Percentiles rank a stretch among this genome's conserved stretches.
Conservation (phyloP, 2,888 invertebrate species). For the Cosmia pyralina region DNA sequence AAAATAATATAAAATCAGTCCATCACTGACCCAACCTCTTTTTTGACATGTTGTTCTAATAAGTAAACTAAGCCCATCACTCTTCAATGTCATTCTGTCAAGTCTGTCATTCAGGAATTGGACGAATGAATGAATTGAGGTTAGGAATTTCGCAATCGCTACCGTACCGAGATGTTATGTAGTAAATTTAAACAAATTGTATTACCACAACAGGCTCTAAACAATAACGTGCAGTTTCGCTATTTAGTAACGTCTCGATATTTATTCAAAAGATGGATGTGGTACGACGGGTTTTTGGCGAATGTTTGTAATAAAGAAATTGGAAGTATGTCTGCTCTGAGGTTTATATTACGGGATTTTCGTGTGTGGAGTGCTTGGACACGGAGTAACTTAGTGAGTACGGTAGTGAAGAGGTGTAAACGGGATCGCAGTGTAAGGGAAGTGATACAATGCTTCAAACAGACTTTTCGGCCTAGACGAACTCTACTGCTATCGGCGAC, state of each 20-base stretch:
- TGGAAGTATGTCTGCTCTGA: slow-evolving; percentile 76
- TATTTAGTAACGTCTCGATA: slow-evolving; percentile 68
- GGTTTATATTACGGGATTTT: slow-evolving; percentile 80
- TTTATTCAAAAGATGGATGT: slow-evolving; percentile 72
- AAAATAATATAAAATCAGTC: no score
- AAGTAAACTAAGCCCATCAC: slow-evolving; percentile 26
- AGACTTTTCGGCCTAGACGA: slow-evolving; percentile 78
- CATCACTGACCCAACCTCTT: neutral
- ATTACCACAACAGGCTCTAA: slow-evolving; percentile 66
- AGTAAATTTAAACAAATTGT: slow-evolving; percentile 77
- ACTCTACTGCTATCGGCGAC: slow-evolving; percentile 83
- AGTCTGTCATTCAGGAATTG: slow-evolving; percentile 14
- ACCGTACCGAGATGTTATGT: slow-evolving; percentile 79
- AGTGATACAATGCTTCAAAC: slow-evolving; percentile 81
- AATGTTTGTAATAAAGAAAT: slow-evolving; percentile 63
- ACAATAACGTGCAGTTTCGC: slow-evolving; percentile 68
- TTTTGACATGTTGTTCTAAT: slow-evolving; percentile 10
- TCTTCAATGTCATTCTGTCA: slow-evolving; percentile 36
- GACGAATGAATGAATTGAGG: slow-evolving; percentile 66
- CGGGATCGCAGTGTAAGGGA: slow-evolving; percentile 81
- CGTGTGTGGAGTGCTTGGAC: slow-evolving; percentile 83
- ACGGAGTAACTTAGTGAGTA: slow-evolving; percentile 76
- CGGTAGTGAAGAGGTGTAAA: slow-evolving; percentile 80
- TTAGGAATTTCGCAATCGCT: slow-evolving; percentile 81
- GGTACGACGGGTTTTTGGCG: slow-evolving; percentile 67